A percentile compares a stretch with the other conserved stretches of the same genome.
Evolutionary conservation across 2,888 invertebrate species (phyloP).

Genomic region (Venusia cambrica): DNA sequence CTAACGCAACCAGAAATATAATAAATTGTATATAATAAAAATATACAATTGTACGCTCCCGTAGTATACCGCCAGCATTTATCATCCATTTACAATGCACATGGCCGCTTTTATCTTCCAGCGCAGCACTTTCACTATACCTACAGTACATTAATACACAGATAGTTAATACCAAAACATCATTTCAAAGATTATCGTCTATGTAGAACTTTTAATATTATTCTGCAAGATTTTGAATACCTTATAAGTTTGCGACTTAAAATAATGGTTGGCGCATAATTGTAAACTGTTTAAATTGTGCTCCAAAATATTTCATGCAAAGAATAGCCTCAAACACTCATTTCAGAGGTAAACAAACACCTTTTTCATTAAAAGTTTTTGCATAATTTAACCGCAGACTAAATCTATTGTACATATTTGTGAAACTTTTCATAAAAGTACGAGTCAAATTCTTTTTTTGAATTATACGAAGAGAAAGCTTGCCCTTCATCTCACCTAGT

Average conservation of each 20-base stretch:
- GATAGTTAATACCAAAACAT: constrained; percentile 47
- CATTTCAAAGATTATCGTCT: too few species aligned
- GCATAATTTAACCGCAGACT: constrained; percentile 46
- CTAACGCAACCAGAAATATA: too few species aligned
- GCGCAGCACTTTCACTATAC: constrained; percentile 41
- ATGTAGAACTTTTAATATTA: too few species aligned
- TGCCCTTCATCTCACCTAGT: too few species aligned
- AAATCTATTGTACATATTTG: too few species aligned
- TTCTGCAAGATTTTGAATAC: too few species aligned
- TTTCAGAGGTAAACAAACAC: constrained; percentile 34
- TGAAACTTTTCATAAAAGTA: constrained; percentile 3
- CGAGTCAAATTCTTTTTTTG: too few species aligned
- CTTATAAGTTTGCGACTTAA: too few species aligned
- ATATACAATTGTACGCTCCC: constrained; percentile 26
- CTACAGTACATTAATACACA: constrained; percentile 32
- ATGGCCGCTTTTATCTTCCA: constrained; percentile 54
- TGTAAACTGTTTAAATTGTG: too few species aligned
- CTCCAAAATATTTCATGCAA: constrained; percentile 23
- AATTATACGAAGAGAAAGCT: too few species aligned
- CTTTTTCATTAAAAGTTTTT: constrained; percentile 53
- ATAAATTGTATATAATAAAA: too few species aligned
- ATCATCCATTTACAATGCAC: constrained; percentile 49
- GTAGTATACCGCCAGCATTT: constrained; percentile 55
- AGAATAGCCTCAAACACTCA: constrained; percentile 10
- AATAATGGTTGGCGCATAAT: too few species aligned